phyloP scores from a whole-genome alignment of 2,113 vertebrate species.

The Thunnus maccoyii region DNA sequence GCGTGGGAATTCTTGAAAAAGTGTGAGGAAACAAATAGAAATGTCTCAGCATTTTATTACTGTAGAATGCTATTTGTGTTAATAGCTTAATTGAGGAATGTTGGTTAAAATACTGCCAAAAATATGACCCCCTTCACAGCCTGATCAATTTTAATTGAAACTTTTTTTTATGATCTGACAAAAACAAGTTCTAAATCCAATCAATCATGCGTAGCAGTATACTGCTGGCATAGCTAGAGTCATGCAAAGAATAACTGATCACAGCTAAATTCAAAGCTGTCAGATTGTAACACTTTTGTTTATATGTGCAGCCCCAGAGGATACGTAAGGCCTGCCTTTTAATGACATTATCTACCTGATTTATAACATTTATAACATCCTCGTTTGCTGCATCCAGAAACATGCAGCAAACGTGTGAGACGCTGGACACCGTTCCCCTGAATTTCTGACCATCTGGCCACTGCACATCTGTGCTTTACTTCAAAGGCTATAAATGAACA shows the following conservation, averaged over 20 bases:
- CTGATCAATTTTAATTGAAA: constrained; percentile 60
- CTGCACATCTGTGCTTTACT: constrained; percentile 34
- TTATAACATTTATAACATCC: constrained; percentile 37
- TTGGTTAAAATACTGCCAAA: constrained; percentile 10
- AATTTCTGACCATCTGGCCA: constrained; percentile 41
- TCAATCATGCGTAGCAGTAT: constrained; percentile 56
- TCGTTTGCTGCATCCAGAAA: neutral
- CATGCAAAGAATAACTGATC: constrained; percentile 67
- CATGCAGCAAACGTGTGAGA: neutral
- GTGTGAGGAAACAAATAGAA: neutral
- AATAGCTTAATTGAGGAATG: constrained; percentile 1
- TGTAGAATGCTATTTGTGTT: constrained; percentile 8
- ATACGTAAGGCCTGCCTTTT: constrained; percentile 31
- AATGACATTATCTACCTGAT: constrained; percentile 55
- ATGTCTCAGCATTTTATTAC: neutral
- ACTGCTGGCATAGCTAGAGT: constrained; percentile 35
- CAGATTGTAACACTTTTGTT: constrained; percentile 24
- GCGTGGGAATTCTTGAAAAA: neutral
- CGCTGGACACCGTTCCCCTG: constrained; percentile 6
- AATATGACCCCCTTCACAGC: constrained; percentile 21
- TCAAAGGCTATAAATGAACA: constrained; percentile 37
- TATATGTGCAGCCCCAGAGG: constrained; percentile 35
- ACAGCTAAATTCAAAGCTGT: constrained; percentile 43
- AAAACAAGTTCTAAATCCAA: constrained; percentile 53
- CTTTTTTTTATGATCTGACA: constrained; percentile 48